Evolutionary conservation across 2,888 invertebrate genomes (phyloP), one percentile per base, ranked within the genome.

Genomic region (Chrysolina oricalcia): DNA sequence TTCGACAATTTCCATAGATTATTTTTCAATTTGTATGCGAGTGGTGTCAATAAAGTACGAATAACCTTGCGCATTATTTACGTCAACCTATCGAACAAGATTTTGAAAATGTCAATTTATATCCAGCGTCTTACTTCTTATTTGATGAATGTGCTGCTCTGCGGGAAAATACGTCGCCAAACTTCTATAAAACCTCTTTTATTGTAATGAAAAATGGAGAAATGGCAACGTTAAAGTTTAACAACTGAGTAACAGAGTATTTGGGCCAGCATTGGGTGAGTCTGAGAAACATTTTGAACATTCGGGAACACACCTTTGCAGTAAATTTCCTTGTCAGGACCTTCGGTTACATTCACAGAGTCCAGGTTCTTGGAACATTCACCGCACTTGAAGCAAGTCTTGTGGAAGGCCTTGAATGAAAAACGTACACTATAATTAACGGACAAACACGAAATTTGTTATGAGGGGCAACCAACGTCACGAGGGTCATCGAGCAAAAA

Each of bases 241-340:
- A 2, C 15, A 1, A 15, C 2, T 9, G 5, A 13, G 13, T 43
- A 43, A 15, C 15, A 13, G 5, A 50, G 9, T 50, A 17, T 19
- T 50, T 50, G 59, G 59, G 17, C 59, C 59, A 59, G 23, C 10
- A 0, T 27, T 1, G 59, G 21, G 11, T 53, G 19, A 19, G 19
- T 19, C 19, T 9, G 10, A 19, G 19, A 19, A 19, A 53, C 13
- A 48, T 66, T 56, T 23, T 10, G 6, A 62, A 56, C 68, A 46
- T 35, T 50, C 2, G 10, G 48, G 50, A 73, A 91, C 92, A 87
- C 92, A 96, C 97, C 96, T 95, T 96, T 97, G 92, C 98, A 98
- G 91, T 97, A 98, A 91, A 98, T 96, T 89, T 98, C 96, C 92
- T 95, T 96, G 89, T 98, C 97, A 86, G 97, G 95, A 87, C 96